Conservation (phyloP, 2,797 vertebrate species). For the Cyclura pinguis region DNA sequence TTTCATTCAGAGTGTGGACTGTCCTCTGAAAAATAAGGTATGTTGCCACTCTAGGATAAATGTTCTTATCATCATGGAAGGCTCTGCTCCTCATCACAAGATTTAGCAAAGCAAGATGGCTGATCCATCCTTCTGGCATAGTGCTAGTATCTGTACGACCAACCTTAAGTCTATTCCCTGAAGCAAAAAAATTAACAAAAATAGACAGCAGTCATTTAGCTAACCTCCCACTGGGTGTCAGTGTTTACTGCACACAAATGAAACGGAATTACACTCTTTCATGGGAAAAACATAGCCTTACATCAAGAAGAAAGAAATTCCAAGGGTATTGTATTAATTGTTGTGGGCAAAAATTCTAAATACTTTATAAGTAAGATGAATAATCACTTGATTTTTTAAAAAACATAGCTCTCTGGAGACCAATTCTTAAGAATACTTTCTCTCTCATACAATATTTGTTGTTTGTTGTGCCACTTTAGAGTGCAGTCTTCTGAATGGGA, state of each 20-base stretch:
- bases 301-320: too few species aligned
- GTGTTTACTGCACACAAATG: conserved; percentile 43
- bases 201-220: conserved; percentile 46
- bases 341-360: conserved; percentile 9
- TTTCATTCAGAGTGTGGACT: background rate
- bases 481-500: background rate
- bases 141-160: background rate
- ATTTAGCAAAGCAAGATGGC: background rate
- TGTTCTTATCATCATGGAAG: too few species aligned
- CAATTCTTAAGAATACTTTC: background rate
- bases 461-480: background rate
- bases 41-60: background rate
- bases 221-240: conserved; percentile 73
- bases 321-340: background rate
- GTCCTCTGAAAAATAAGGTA: background rate
- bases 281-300: background rate
- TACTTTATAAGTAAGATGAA: background rate
- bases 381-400: rapidly evolving
- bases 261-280: background rate
- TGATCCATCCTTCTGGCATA: background rate
- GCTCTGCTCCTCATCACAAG: background rate
- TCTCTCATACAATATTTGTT: too few species aligned
- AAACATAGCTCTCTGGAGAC: background rate
- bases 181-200: background rate
- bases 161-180: background rate